These are phyloP conservation scores for Pristionchus mayeri DNA, from an alignment of 2,888 invertebrate species.

Conservation along the genomic window DNA sequence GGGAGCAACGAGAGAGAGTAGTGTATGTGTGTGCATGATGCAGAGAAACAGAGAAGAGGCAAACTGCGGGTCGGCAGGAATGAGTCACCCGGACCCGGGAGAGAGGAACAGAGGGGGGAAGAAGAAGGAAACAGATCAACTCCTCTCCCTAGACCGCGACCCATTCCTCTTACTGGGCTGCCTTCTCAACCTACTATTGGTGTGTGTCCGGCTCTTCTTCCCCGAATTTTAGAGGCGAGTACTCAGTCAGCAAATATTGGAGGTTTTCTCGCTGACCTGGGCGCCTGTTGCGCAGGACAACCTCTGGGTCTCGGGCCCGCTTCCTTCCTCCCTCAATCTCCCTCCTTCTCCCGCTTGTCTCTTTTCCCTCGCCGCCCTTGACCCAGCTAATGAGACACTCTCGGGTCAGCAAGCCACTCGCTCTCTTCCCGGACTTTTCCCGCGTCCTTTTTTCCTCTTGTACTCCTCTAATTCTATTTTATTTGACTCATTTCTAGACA, in stretches of 20 bases:
- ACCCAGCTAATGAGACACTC: slow-evolving; percentile 20
- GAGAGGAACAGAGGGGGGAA: not conserved
- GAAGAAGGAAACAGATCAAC: slow-evolving; percentile 20
- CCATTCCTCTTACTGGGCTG: not conserved
- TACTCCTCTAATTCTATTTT: not conserved
- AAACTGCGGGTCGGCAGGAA: slow-evolving; percentile 7
- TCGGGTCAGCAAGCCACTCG: not conserved
- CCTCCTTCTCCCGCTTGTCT: not conserved
- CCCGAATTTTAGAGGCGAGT: not conserved
- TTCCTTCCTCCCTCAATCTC: not conserved
- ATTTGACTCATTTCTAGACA: not conserved
- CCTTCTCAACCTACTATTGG: no score
- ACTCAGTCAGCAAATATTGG: not conserved
- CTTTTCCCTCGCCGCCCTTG: not conserved
- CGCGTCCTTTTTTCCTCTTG: not conserved
- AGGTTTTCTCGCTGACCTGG: not conserved
- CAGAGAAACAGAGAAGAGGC: slow-evolving; percentile 22
- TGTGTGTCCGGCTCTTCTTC: no score
- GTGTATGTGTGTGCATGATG: not conserved
- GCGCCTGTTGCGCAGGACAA: slow-evolving; percentile 21
- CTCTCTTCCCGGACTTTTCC: not conserved
- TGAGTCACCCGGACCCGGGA: slow-evolving; percentile 2
- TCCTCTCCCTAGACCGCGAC: no score
- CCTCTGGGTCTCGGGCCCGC: not conserved
- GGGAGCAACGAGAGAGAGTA: not conserved